Evolutionary conservation across 2,113 vertebrate genomes (phyloP).

Genomic region (Ageneiosus marmoratus): DNA sequence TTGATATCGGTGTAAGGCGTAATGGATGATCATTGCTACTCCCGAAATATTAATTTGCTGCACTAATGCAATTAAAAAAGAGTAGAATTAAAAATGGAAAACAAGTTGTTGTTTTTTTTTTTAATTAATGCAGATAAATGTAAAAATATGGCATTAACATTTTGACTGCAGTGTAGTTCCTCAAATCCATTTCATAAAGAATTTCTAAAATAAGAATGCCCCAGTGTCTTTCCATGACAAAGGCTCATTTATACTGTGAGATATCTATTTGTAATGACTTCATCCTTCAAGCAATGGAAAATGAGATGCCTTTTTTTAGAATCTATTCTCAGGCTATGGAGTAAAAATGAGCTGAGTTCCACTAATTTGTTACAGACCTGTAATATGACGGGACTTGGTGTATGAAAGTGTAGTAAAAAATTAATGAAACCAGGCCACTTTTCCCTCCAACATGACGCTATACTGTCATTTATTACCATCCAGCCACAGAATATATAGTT

Average conservation of each 20-base stretch:
- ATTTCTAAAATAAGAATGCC: background rate
- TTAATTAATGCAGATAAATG: background rate
- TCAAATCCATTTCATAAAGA: conserved; percentile 3
- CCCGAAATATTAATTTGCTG: background rate
- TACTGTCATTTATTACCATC: conserved; percentile 58
- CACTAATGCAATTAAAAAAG: background rate
- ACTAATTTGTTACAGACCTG: conserved; percentile 34
- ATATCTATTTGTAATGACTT: conserved; percentile 35
- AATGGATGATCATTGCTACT: background rate
- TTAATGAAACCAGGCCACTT: conserved; percentile 42
- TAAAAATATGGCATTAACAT: background rate
- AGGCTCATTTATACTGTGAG: conserved; percentile 13
- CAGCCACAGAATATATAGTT: conserved; percentile 60
- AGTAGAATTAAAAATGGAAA: background rate
- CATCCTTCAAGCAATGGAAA: conserved; percentile 25
- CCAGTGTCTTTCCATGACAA: background rate
- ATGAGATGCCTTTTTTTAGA: conserved; percentile 31
- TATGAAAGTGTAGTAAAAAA: conserved; percentile 35
- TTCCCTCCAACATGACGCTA: conserved; percentile 54
- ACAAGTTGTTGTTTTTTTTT: background rate
- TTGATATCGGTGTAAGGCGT: no score
- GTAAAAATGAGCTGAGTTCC: conserved; percentile 22
- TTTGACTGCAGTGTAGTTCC: background rate
- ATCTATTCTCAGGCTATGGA: conserved; percentile 17
- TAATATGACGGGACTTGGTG: conserved; percentile 19